Conservation (phyloP, 2,797 vertebrate species). For the Cephalopachus bancanus region DNA sequence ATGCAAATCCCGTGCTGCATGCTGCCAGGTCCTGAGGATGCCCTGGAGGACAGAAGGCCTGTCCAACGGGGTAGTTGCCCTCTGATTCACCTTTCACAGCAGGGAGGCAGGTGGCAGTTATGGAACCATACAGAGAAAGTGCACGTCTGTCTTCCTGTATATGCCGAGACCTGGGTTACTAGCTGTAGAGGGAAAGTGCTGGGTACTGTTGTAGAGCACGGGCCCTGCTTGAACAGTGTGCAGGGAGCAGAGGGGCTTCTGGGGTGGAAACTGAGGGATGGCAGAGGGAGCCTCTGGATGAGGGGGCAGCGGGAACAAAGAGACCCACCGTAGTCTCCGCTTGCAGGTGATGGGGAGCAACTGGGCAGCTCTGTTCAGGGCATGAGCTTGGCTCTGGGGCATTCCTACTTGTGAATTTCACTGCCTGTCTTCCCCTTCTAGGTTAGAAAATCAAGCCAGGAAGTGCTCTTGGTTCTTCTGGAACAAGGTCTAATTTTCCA, state of each 20-base stretch:
- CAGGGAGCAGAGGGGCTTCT: not conserved
- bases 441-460: slow-evolving; percentile 97
- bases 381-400: not conserved
- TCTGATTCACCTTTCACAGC: not conserved
- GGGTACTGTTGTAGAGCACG: no score
- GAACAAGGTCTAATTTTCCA: slow-evolving; percentile 95
- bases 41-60: not conserved
- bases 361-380: no score
- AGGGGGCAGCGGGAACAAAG: accelerated
- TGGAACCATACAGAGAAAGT: not conserved
- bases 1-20: not conserved
- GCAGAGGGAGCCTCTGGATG: not conserved
- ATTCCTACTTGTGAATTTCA: not conserved
- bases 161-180: not conserved
- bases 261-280: not conserved
- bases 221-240: not conserved
- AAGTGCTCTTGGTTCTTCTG: slow-evolving; percentile 93
- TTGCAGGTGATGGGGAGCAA: no score
- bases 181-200: no score
- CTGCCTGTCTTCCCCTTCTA: slow-evolving; percentile 74
- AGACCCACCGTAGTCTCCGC: no score
- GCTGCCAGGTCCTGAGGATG: not conserved
- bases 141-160: accelerated
- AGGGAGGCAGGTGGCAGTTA: not conserved
- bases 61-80: not conserved